phyloP scores from a whole-genome alignment of 2,113 vertebrate genomes.

The Helogale parvula region DNA sequence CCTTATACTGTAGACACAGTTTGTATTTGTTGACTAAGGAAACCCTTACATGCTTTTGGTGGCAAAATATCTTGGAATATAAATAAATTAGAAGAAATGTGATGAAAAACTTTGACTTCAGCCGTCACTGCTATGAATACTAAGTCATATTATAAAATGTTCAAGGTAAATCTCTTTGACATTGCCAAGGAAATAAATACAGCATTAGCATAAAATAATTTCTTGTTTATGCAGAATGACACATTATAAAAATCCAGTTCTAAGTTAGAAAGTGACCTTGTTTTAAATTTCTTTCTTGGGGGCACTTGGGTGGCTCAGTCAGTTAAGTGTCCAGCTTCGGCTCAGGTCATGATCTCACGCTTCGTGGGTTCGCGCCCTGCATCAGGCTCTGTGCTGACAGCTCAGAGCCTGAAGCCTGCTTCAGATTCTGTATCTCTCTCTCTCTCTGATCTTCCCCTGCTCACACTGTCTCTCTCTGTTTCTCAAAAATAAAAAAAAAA shows the following conservation, averaged over 20 bases:
- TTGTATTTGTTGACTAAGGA: slow-evolving; percentile 19
- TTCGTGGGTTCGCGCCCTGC: too few relatives aligned
- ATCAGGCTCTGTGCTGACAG: too few relatives aligned
- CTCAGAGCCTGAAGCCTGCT: too few relatives aligned
- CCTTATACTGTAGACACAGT: not conserved
- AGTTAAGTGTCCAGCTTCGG: too few relatives aligned
- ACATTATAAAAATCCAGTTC: slow-evolving; percentile 39
- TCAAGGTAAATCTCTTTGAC: slow-evolving; percentile 41
- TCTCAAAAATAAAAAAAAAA: too few relatives aligned
- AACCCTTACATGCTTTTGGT: slow-evolving; percentile 31
- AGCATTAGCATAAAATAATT: slow-evolving; percentile 33
- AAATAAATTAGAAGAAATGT: slow-evolving; percentile 60
- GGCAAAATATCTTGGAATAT: slow-evolving; percentile 33
- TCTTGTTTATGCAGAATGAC: slow-evolving; percentile 33
- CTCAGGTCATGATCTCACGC: too few relatives aligned
- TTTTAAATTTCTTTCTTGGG: not conserved
- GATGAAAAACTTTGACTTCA: slow-evolving; percentile 58
- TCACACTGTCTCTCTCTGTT: too few relatives aligned
- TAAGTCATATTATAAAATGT: slow-evolving; percentile 43
- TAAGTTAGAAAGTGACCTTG: slow-evolving; percentile 18
- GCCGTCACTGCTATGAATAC: slow-evolving; percentile 21
- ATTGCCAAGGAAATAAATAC: slow-evolving; percentile 56
- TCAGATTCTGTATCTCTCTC: too few relatives aligned
- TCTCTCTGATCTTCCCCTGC: too few relatives aligned
- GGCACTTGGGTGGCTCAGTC: too few relatives aligned